Evolutionary conservation across 2,888 invertebrate genomes (phyloP), one percentile per base, ranked within the genome.

Genomic region (Monoplex corrugatus): DNA sequence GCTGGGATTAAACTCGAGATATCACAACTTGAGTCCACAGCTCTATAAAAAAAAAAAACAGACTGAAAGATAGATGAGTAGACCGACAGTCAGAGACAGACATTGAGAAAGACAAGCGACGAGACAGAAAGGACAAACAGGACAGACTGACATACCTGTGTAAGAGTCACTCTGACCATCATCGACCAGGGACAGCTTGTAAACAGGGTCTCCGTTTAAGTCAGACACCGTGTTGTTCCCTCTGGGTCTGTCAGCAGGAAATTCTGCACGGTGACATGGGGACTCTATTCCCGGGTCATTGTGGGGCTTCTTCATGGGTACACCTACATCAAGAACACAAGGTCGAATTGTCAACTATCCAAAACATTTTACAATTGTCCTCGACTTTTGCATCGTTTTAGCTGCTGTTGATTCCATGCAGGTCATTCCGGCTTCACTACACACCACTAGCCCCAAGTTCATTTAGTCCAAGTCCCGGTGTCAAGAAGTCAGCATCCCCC

Each of bases 101-200:
- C n/a, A 5, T 23, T 5, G 19, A 5, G 28, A 75, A 38, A 23
- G 2, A 75, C 35, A 8, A 3, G 6, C 75, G 32, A n/a, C 23
- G 2, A 16, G 16, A 13, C 44, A 28, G 28, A n/a, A 5, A 85
- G 16, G 32, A 57, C 5, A 57, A 38, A 23, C 28, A n/a, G 38
- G 32, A 16, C 16, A 85, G n/a, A n/a, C n/a, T 38, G 40, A 68
- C 84, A 13, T 75, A 87, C 87, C 87, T 87, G 40, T 87, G 32
- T 87, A 78, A n/a, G n/a, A n/a, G 19, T 87, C 45, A 0, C 35
- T 10, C 32, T 35, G 35, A 8, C 50, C 87, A 28, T 44, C n/a
- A 2, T 87, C 32, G 1, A 45, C 23, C 23, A 87, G 43, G 1
- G 40, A 32, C 45, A 87, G 78, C 40, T 68, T 44, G 75, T 68